Base-by-base conservation (phyloP, 2,888 invertebrate species). In the Morinoia aosen region DNA sequence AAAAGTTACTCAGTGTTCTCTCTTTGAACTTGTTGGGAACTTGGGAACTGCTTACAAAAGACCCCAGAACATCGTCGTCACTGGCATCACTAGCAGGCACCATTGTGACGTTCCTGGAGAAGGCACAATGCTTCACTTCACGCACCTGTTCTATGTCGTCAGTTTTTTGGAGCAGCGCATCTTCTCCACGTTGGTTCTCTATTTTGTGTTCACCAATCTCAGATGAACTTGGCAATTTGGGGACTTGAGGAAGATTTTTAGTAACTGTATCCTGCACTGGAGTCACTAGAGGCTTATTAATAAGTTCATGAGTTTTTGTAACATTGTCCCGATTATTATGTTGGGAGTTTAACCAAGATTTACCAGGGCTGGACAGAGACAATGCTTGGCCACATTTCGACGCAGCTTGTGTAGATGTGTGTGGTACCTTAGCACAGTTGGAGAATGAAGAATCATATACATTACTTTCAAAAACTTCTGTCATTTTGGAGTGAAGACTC, bases 11-110 rank as follows among this genome's bases (percentile, higher is more conserved):
- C 7, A 57, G n/a, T 0, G 93, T 93, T n/a, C n/a, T 25, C 33
- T 93, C 48, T n/a, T 93, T 93, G 57, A 57, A 33, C 48, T 48
- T 57, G 56, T 57, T 93, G 93, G 93, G 10, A 39, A n/a, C 93
- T 57, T 93, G 19, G 7, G 56, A 93, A 48, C 19, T 93, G 5
- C 19, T 57, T 48, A 93, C 58, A 33, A 57, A 57, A 19, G 93
- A 11, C 8, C 57, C 57, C 93, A 33, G 40, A 11, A 90, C 90
- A 39, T 93, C 93, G 0, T 93, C 93, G 90, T 93, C 93, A 93
- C 57, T 57, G 19, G 93, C 39, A 56, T 93, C 93, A 48, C 93
- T 93, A 48, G 16, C 93, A 93, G 93, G 93, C 12, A 93, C 93
- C 33, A 57, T 25, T 11, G 93, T 93, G 93, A 90, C 39, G 19